phyloP scores from a whole-genome alignment of 1,140 invertebrate genomes.

The Bombus balteatus region DNA sequence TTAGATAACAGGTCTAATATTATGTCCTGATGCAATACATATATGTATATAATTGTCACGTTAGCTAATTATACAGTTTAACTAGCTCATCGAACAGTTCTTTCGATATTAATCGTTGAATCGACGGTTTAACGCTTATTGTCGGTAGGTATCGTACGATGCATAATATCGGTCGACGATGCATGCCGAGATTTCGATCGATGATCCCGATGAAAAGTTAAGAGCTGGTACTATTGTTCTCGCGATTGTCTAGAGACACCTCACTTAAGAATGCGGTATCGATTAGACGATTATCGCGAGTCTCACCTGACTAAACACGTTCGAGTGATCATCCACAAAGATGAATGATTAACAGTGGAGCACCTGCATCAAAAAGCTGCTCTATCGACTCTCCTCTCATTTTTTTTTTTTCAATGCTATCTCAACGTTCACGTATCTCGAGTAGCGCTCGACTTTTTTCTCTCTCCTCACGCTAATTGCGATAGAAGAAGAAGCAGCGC shows the following conservation, averaged over 20 bases:
- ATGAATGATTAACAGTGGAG: constrained; percentile 34
- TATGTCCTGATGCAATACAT: too few species aligned
- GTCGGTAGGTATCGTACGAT: neutral
- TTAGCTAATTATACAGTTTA: neutral
- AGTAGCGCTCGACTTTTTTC: constrained; percentile 7
- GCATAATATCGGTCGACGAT: neutral
- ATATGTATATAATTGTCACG: too few species aligned
- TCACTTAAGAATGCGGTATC: constrained; percentile 38
- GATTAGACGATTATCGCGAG: constrained; percentile 38
- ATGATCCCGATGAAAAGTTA: constrained; percentile 36
- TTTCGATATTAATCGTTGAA: neutral
- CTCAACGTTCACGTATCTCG: constrained; percentile 1
- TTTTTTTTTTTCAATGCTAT: neutral
- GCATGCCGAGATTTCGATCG: constrained; percentile 33
- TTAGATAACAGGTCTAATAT: too few species aligned
- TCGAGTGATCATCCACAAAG: constrained; percentile 47
- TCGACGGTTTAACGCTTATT: constrained; percentile 2
- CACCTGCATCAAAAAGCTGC: constrained; percentile 4
- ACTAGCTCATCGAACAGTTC: neutral
- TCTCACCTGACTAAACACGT: constrained; percentile 7
- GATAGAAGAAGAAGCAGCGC: constrained; percentile 7
- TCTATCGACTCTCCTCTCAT: constrained; percentile 5
- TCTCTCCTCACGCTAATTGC: constrained; percentile 20
- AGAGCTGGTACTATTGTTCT: constrained; percentile 32
- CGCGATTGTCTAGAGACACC: neutral